Conservation (phyloP, 1,140 invertebrate genomes). For the Arion vulgaris region DNA sequence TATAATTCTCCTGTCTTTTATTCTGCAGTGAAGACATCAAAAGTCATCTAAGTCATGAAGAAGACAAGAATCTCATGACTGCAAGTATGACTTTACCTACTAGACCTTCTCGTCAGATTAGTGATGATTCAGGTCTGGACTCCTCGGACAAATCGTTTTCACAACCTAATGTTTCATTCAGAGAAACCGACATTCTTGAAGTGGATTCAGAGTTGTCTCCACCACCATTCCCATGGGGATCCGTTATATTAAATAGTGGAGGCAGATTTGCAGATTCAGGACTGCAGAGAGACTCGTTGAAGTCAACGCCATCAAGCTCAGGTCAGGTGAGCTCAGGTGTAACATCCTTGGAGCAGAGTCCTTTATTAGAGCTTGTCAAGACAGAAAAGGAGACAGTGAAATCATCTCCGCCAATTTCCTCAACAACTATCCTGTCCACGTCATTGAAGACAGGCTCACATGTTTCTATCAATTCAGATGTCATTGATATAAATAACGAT, state of each 20-base stretch:
- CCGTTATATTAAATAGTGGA: conserved; percentile 13
- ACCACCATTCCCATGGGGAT: conserved; percentile 34
- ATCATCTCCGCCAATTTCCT: conserved; percentile 14
- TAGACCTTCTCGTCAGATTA: conserved; percentile 41
- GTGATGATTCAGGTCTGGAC: conserved; percentile 48
- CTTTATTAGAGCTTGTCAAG: conserved; percentile 32
- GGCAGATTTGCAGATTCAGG: neutral
- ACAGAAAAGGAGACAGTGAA: neutral
- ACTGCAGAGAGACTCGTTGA: neutral
- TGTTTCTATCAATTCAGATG: neutral
- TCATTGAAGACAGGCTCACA: conserved; percentile 11
- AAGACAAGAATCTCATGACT: conserved; percentile 72
- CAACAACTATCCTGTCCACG: conserved; percentile 9
- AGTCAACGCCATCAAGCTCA: conserved; percentile 13
- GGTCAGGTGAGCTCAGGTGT: conserved; percentile 5
- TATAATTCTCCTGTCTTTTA: neutral
- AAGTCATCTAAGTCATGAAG: conserved; percentile 37
- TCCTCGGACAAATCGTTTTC: conserved; percentile 56
- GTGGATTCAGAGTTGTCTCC: conserved; percentile 42
- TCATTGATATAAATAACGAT: conserved; percentile 1
- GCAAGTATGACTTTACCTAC: conserved; percentile 68
- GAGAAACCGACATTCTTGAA: conserved; percentile 48
- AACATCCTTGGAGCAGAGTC: conserved; percentile 30
- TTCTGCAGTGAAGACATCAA: conserved; percentile 26
- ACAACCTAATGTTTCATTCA: conserved; percentile 56